A percentile compares a stretch with the other conserved stretches of the same genome.
These are phyloP conservation scores for Tarsius wallacei DNA, from an alignment of 2,797 vertebrate genomes.

Conservation along the genomic window DNA sequence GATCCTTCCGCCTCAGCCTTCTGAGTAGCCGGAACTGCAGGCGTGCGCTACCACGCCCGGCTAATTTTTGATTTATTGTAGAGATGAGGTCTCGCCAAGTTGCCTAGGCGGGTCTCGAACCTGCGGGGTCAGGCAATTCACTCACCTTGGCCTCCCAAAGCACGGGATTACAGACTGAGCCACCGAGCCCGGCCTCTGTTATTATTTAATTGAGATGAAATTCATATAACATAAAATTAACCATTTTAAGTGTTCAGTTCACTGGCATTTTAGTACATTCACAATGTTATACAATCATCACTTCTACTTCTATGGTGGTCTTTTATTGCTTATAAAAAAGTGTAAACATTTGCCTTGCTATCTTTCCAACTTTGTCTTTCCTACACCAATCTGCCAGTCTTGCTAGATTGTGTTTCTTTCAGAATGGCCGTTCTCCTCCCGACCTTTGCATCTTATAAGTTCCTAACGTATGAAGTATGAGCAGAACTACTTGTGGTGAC, in stretches of 20 bases:
- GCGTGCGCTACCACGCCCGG: too few species aligned
- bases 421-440: not conserved
- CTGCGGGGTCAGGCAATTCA: too few species aligned
- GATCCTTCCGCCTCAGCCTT: too few species aligned
- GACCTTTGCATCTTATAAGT: not conserved
- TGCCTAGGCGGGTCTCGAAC: too few species aligned
- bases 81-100: too few species aligned
- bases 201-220: not conserved
- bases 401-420: not conserved
- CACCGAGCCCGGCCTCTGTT: too few species aligned
- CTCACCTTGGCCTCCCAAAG: too few species aligned
- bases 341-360: not conserved
- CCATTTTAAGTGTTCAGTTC: slow-evolving; percentile 17
- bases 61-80: too few species aligned
- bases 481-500: not conserved
- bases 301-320: not conserved
- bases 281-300: too few species aligned
- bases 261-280: not conserved
- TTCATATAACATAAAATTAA: not conserved
- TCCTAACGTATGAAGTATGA: not conserved
- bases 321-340: not conserved
- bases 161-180: too few species aligned
- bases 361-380: not conserved
- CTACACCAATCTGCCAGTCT: not conserved
- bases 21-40: too few species aligned